Base-by-base conservation (phyloP, 37 sponge, comb jelly and placozoan species). In the Spongilla lacustris region DNA sequence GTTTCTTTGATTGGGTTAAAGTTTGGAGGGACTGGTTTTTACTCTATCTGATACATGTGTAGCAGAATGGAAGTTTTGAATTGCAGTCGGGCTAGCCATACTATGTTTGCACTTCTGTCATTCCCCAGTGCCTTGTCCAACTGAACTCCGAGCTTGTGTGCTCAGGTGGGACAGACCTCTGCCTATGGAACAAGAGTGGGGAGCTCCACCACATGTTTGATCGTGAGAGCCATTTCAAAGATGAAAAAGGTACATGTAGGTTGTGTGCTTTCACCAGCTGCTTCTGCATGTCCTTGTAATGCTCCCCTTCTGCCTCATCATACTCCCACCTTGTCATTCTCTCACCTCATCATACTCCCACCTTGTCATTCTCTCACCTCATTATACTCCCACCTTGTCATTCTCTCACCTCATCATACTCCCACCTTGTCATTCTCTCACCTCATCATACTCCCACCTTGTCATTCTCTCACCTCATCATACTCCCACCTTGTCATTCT, bases 131-230 rank as follows among this genome's bases (percentile, higher is more conserved):
- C 37, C 69, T 89, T 49, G 69, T 74, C 0, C 73, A 89, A 80
- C 73, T 89, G 21, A 67, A 38, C 58, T 66, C 68, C 11, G 88
- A 84, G 6, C 31, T 92, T 77, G 32, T 92, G 3, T 92, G 92
- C 30, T 92, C 92, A 22, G 92, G 92, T 46, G 92, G 92, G 30
- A 11, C 31, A 17, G 88, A 92, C 81, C 50, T 92, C 50, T 92
- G 92, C 68, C 84, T 92, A 37, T 92, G 92, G 92, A 76, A 87
- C 85, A 79, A 37, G 28, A 80, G 67, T 67, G 92, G 92, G 2
- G 32, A 30, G 14, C 77, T 87, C 4, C 87, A 87, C 35, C 79
- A 79, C 31, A 84, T 67, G 48, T 84, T 27, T 68, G 76, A 80
- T 34, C 71, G 83, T 9, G 34, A 80, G 24, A 50, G 58, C 3